A percentile compares a stretch with the other conserved stretches of the same genome.
Evolutionary conservation across 1,140 invertebrate genomes (phyloP).

Genomic region (Danaus plexippus): DNA sequence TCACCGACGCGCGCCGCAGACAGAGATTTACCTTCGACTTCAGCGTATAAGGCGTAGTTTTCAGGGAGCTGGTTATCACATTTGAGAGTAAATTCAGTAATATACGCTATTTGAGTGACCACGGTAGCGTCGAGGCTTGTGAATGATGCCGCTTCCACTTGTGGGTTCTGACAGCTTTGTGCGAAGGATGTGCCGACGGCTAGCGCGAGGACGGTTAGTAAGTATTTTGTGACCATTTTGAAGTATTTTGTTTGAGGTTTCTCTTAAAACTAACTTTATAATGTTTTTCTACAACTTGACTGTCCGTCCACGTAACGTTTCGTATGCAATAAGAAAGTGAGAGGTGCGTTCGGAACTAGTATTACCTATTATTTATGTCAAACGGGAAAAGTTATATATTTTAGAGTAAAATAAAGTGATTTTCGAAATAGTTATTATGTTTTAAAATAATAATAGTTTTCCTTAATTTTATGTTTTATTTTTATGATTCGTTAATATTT

Average conservation of each 20-base stretch:
- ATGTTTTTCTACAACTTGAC: constrained; percentile 14
- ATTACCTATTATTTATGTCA: too few species aligned
- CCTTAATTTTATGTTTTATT: background rate
- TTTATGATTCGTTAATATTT: background rate
- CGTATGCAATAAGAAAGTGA: constrained; percentile 10
- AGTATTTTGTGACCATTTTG: constrained; percentile 62
- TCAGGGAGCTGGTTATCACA: constrained; percentile 76
- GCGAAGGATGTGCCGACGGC: constrained; percentile 33
- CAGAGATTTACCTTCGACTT: constrained; percentile 85
- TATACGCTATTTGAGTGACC: constrained; percentile 85
- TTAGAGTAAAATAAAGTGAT: background rate
- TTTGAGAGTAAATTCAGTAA: constrained; percentile 81
- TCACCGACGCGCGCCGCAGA: constrained; percentile 84
- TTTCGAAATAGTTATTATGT: too few species aligned
- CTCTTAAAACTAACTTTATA: constrained; percentile 27
- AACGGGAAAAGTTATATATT: constrained; percentile 8
- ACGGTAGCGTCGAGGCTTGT: constrained; percentile 93
- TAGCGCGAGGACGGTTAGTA: constrained; percentile 36
- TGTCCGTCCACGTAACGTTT: constrained; percentile 21
- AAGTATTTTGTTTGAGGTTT: constrained; percentile 29
- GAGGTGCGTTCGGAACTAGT: constrained; percentile 8
- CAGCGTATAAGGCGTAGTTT: constrained; percentile 85
- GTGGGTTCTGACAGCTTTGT: constrained; percentile 74
- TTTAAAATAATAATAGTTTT: background rate
- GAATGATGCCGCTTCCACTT: constrained; percentile 81